Conservation (phyloP, 1,140 invertebrate genomes). For the Leptinotarsa defecta region DNA sequence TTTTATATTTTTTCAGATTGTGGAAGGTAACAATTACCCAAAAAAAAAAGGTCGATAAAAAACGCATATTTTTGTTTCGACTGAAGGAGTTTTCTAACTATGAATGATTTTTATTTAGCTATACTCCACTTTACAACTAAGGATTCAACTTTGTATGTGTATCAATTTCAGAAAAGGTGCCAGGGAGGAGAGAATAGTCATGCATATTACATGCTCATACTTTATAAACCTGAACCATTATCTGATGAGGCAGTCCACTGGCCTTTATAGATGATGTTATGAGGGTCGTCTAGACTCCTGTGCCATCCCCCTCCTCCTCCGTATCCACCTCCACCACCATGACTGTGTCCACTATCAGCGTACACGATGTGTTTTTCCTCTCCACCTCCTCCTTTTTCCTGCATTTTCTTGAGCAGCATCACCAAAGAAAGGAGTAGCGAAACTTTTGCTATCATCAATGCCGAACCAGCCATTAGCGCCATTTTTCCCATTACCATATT, state of each 20-base stretch:
- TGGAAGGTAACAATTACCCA: no score
- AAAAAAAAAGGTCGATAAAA: no score
- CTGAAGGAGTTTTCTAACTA: no score
- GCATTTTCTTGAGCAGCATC: constrained; percentile 67
- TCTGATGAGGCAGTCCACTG: constrained; percentile 31
- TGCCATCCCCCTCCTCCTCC: constrained; percentile 60
- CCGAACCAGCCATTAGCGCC: constrained; percentile 62
- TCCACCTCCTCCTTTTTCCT: constrained; percentile 60
- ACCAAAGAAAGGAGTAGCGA: constrained; percentile 69
- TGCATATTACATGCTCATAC: constrained; percentile 22
- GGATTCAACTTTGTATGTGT: no score
- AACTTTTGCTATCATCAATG: constrained; percentile 70
- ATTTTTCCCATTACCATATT: constrained; percentile 68
- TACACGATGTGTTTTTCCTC: constrained; percentile 65
- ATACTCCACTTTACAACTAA: no score
- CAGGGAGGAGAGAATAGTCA: not conserved
- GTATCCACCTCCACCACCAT: constrained; percentile 51
- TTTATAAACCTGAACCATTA: constrained; percentile 31
- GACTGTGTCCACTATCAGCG: constrained; percentile 55
- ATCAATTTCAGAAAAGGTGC: no score
- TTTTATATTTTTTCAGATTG: no score
- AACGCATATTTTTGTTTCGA: no score
- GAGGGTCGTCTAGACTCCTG: constrained; percentile 54
- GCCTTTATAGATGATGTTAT: constrained; percentile 40
- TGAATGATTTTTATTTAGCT: no score